A percentile compares a stretch with the other conserved stretches of the same genome.
Evolutionary conservation across 2,888 invertebrate species (phyloP).

Genomic region (Apodemia mormo): DNA sequence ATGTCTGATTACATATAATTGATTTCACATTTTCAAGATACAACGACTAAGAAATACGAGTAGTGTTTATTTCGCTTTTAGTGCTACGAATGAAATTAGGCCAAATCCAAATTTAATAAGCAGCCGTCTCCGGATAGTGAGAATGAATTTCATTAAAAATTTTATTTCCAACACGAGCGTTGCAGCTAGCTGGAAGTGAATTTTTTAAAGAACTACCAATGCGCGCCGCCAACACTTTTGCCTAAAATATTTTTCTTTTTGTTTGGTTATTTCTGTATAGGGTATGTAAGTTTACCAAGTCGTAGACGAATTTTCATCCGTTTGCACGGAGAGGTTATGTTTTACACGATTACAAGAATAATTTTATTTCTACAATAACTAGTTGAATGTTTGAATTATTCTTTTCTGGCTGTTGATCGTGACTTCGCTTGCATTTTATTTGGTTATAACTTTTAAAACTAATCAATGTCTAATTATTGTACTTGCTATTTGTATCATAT

Average conservation of each 20-base stretch:
- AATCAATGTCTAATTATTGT: no score
- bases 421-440: no score
- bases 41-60: neutral
- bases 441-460: no score
- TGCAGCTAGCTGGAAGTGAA: slow-evolving; percentile 7
- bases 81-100: slow-evolving; percentile 14
- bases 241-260: neutral
- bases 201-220: neutral
- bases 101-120: slow-evolving; percentile 20
- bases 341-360: no score
- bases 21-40: neutral
- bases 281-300: no score
- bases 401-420: no score
- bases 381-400: no score
- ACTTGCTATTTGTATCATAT: no score
- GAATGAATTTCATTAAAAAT: neutral
- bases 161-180: slow-evolving; percentile 8
- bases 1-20: neutral
- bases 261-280: neutral
- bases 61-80: slow-evolving; percentile 1
- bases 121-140: slow-evolving; percentile 1
- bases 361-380: no score
- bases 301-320: no score
- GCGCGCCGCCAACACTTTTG: neutral
- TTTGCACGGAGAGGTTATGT: no score